Evolutionary conservation across 2,888 invertebrate genomes (phyloP), one percentile per base, ranked within the genome.

Genomic region (Mimachlamys varia): DNA sequence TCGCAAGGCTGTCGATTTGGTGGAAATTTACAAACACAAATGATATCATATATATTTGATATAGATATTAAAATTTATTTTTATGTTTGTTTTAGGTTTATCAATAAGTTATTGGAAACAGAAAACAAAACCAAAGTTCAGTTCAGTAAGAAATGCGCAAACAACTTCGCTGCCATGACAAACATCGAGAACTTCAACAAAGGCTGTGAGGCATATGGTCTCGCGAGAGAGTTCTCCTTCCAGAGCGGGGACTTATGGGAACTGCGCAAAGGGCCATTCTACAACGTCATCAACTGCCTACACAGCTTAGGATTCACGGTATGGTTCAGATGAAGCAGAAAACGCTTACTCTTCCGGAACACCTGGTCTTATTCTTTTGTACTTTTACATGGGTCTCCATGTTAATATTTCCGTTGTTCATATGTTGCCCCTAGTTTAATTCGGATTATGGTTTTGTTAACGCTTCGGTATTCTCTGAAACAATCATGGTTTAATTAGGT

Each of bases 121-220:
- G 95, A 94, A 0, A 95, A 95, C 10, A 94, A 95, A 90, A 15
- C 62, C 10, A 92, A 94, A 44, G 92, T 96, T 22, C 90, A 88
- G 37, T 95, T 95, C 94, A 94, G 95, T 91, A 95, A 95, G 93
- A 96, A 96, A 90, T 95, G 94, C 13, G 92, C 92, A 89, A 94
- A 95, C n/a, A 95, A 95, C n/a, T 96, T 96, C 92, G 95, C 95
- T 88, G 95, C 95, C 62, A 94, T 95, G 95, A 95, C 95, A 92
- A 96, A 96, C 94, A 95, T 96, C 89, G 96, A 96, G 89, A 93
- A 93, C 89, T 96, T 95, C 93, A 95, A 95, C 94, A 95, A 95
- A 91, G 96, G 95, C 4, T 94, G 94, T 88, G 91, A 91, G 27
- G 91, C 92, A 17, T 96, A 95, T 91, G 96, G 96, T 0, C 89